A percentile compares a stretch with the other conserved stretches of the same genome.
phyloP scores from a whole-genome alignment of 1,140 invertebrate species.

The Cryptotermes secundus region DNA sequence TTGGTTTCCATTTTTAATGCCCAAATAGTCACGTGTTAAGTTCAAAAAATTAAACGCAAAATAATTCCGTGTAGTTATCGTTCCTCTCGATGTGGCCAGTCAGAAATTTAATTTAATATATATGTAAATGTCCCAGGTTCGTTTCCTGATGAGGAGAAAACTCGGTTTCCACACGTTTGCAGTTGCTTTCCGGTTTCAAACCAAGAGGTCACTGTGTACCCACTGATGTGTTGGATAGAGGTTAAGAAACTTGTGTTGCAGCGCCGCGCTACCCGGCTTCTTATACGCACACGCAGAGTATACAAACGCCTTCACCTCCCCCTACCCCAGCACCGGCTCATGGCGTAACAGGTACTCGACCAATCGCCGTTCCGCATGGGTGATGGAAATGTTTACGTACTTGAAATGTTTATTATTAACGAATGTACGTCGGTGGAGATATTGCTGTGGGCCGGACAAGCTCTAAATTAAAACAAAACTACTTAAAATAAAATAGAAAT shows the following conservation, averaged over 20 bases:
- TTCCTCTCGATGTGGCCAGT: too few relatives aligned
- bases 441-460: too few relatives aligned
- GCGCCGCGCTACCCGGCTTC: background rate
- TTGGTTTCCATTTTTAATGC: background rate
- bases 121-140: too few relatives aligned
- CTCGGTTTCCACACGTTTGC: too few relatives aligned
- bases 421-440: background rate
- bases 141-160: too few relatives aligned
- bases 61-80: too few relatives aligned
- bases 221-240: background rate
- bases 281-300: background rate
- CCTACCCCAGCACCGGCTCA: background rate
- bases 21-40: background rate
- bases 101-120: too few relatives aligned
- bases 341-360: background rate
- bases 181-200: too few relatives aligned
- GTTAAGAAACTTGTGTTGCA: background rate
- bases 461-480: too few relatives aligned
- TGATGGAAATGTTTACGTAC: background rate
- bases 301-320: background rate
- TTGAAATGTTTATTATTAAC: background rate
- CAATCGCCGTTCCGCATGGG: background rate
- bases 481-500: too few relatives aligned
- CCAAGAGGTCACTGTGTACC: too few relatives aligned
- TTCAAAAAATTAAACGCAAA: too few relatives aligned